phyloP scores from a whole-genome alignment of 2,888 invertebrate species.

The Clitarchus hookeri region DNA sequence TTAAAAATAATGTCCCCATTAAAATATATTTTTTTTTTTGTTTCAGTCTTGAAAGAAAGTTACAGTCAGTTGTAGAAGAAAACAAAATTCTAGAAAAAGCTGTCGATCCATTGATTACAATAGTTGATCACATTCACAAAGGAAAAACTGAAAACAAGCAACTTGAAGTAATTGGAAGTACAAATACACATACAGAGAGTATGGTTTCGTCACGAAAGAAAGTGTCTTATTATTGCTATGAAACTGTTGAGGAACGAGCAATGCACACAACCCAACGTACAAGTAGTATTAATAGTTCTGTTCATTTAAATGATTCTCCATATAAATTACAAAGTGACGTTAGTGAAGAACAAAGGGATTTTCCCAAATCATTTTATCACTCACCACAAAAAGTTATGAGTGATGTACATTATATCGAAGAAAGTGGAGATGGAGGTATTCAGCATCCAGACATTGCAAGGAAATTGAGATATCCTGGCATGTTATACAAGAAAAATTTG shows the following conservation, averaged over 20 bases:
- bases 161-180: background rate
- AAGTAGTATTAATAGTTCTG: no score
- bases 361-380: background rate
- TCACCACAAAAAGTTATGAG: background rate
- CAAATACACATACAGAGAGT: background rate
- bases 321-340: background rate
- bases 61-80: background rate
- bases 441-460: background rate
- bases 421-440: background rate
- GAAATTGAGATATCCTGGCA: background rate
- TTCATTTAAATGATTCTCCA: background rate
- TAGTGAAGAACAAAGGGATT: background rate
- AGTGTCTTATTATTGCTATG: background rate
- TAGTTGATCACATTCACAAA: background rate
- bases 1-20: background rate
- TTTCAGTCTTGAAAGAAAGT: background rate
- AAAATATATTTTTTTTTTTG: background rate
- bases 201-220: background rate
- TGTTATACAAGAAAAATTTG: background rate
- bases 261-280: background rate
- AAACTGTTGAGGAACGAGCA: background rate
- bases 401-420: background rate
- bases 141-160: background rate
- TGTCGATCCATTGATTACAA: background rate
- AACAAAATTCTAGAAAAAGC: constrained; percentile 2